phyloP scores from a whole-genome alignment of 1,140 invertebrate species.

The Aphaenogaster rudis region DNA sequence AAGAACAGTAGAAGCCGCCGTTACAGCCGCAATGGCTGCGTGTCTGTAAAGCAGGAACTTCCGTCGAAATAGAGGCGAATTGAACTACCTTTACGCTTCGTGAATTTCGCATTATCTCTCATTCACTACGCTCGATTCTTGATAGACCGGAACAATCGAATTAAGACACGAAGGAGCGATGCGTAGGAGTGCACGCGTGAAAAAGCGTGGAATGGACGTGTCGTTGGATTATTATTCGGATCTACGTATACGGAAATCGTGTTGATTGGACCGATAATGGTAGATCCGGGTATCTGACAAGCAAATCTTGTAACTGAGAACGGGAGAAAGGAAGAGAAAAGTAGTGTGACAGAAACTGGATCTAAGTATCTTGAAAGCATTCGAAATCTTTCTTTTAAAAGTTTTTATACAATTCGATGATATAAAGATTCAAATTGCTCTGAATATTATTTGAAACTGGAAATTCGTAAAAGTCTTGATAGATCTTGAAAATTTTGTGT shows the following conservation, averaged over 20 bases:
- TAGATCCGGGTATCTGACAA: neutral
- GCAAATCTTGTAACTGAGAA: constrained; percentile 3
- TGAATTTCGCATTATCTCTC: constrained; percentile 75
- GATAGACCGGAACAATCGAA: constrained; percentile 69
- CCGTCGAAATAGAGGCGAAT: constrained; percentile 79
- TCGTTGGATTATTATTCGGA: constrained; percentile 22
- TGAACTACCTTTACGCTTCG: constrained; percentile 76
- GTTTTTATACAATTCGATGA: neutral
- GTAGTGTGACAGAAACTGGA: neutral
- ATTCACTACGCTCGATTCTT: constrained; percentile 70
- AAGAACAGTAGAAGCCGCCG: constrained; percentile 72
- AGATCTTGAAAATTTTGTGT: neutral
- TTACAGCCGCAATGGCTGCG: constrained; percentile 60
- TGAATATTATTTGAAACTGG: neutral
- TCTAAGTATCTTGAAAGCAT: neutral
- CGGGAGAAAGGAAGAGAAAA: neutral
- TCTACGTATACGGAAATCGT: neutral
- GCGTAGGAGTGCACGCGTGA: constrained; percentile 10
- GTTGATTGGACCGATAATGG: neutral
- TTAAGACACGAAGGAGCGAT: constrained; percentile 62
- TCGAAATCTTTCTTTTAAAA: neutral
- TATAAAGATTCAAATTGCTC: neutral
- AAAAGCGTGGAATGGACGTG: neutral
- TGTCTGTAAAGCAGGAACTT: constrained; percentile 78
- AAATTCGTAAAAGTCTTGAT: neutral